phyloP scores from a whole-genome alignment of 2,888 invertebrate genomes.

The Blastobasis lacticolella region DNA sequence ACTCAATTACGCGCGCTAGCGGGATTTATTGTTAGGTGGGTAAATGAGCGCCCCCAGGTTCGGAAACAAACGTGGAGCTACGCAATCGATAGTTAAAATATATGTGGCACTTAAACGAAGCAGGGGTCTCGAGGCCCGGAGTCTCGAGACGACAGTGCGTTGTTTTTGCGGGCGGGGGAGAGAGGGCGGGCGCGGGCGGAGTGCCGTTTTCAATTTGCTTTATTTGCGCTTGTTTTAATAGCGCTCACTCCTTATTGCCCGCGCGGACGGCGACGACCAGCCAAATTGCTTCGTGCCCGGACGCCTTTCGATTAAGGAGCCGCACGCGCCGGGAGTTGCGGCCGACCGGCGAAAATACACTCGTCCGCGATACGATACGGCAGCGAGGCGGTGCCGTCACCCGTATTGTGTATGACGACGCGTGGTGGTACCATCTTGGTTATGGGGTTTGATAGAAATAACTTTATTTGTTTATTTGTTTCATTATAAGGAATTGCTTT shows the following conservation, averaged over 20 bases:
- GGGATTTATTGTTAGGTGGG: too few species aligned
- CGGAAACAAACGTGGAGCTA: neutral
- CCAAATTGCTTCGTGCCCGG: constrained; percentile 71
- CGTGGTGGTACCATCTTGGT: too few species aligned
- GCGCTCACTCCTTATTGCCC: constrained; percentile 67
- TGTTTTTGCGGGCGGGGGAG: constrained; percentile 46
- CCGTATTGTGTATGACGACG: too few species aligned
- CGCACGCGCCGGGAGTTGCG: constrained; percentile 25
- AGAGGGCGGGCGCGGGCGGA: constrained; percentile 32
- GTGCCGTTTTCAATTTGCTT: constrained; percentile 71
- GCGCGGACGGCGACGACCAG: constrained; percentile 54
- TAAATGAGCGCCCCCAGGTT: too few species aligned
- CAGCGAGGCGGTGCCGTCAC: too few species aligned
- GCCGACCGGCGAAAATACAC: constrained; percentile 7
- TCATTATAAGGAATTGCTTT: too few species aligned
- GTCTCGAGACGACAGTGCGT: constrained; percentile 29
- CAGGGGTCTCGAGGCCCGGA: constrained; percentile 23
- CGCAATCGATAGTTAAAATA: constrained; percentile 18
- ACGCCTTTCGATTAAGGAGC: constrained; percentile 67
- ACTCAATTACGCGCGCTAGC: too few species aligned
- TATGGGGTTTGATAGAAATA: too few species aligned
- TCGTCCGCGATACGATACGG: too few species aligned
- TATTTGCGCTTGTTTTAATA: constrained; percentile 74
- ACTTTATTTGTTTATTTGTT: too few species aligned
- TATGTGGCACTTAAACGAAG: constrained; percentile 35